phyloP scores from a whole-genome alignment of 2,113 vertebrate species.

The Entelurus aequoreus region DNA sequence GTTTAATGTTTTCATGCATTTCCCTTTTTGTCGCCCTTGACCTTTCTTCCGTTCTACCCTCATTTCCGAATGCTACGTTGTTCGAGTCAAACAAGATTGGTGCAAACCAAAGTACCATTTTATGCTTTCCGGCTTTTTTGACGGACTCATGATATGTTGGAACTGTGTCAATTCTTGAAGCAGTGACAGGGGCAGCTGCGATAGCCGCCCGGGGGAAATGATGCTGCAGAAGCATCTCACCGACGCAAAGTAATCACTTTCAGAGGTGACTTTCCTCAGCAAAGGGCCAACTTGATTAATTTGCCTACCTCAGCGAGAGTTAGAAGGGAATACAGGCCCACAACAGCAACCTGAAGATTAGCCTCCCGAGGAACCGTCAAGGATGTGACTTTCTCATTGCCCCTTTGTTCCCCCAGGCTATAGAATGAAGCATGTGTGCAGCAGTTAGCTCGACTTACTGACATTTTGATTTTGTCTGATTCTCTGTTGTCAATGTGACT shows the following conservation, averaged over 20 bases:
- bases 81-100: constrained; percentile 5
- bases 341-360: constrained; percentile 3
- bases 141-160: constrained; percentile 41
- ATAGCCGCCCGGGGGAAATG: constrained; percentile 5
- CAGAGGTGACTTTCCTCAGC: constrained; percentile 40
- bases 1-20: too few relatives aligned
- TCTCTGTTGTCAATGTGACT: background rate
- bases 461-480: constrained; percentile 4
- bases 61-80: constrained; percentile 10
- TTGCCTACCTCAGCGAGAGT: constrained; percentile 47
- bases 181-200: constrained; percentile 24
- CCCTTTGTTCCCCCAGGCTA: constrained; percentile 6
- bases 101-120: constrained; percentile 38
- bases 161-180: constrained; percentile 46
- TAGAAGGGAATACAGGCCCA: constrained; percentile 37
- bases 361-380: constrained; percentile 18
- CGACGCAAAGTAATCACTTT: constrained; percentile 39
- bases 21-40: constrained; percentile 21
- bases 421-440: background rate
- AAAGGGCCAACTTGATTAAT: constrained; percentile 26
- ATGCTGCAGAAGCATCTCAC: constrained; percentile 45
- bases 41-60: constrained; percentile 29
- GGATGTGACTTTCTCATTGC: constrained; percentile 12
- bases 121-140: constrained; percentile 45
- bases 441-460: background rate